A percentile compares a stretch with the other conserved stretches of the same genome.
phyloP scores from a whole-genome alignment of 2,113 vertebrate genomes.

The Macheiramphus alcinus region DNA sequence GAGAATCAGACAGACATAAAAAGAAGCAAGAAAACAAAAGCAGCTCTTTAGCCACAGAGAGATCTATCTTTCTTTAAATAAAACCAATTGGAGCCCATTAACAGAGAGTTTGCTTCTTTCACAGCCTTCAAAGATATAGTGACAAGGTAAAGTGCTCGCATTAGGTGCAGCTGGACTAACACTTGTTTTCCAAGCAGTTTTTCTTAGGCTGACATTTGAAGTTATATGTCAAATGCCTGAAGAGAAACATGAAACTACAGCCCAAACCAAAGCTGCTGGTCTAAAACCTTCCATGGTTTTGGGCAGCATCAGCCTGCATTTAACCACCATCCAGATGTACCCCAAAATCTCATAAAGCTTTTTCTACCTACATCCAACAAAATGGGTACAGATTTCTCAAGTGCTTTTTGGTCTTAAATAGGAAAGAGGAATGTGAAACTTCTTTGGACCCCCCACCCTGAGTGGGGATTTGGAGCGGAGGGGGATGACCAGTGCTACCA shows the following conservation, averaged over 20 bases:
- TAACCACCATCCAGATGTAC: not conserved
- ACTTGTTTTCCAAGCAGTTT: not conserved
- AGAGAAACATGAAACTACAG: not conserved
- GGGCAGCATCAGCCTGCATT: not conserved
- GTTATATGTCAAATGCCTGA: not conserved
- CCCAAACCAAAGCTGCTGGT: not conserved
- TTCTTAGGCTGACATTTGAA: not conserved
- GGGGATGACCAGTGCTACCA: not conserved
- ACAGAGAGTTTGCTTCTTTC: not conserved
- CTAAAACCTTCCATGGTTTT: not conserved
- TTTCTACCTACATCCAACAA: not conserved
- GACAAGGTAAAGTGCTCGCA: not conserved
- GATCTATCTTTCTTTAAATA: not conserved
- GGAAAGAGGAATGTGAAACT: not conserved
- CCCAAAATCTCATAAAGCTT: not conserved
- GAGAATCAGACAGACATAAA: not conserved
- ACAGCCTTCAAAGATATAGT: not conserved
- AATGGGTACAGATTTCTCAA: not conserved
- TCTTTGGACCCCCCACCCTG: not conserved
- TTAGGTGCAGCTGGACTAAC: not conserved
- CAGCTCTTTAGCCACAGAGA: not conserved
- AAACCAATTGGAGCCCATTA: not conserved
- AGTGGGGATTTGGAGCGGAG: not conserved
- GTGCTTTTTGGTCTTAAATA: fast-evolving
- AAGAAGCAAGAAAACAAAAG: not conserved